Evolutionary conservation across 2,797 vertebrate species (phyloP), one percentile per base, ranked within the genome.

Genomic region (Gobio occitaniae): DNA sequence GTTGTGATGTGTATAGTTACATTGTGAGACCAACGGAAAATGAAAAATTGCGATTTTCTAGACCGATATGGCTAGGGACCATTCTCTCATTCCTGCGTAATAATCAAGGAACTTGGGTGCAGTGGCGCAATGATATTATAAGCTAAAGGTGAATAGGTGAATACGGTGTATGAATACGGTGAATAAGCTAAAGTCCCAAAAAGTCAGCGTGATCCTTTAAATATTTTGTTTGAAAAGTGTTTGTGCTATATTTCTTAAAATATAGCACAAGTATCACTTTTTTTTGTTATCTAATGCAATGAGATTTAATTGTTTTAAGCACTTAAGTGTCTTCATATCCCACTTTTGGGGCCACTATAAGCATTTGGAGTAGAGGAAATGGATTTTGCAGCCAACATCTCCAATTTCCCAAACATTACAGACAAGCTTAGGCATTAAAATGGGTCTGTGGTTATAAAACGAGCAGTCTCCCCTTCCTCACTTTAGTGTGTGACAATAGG

Each of bases 401-500:
- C 16, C 17, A 69, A 56, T 77, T 68, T 56, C 36, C 21, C 13
- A 83, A 83, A 66, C 2, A n/a, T 21, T 17, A 21, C 41, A 83
- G 41, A 75, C 29, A 47, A 50, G 8, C 11, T 4, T 6, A 52
- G 47, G 41, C 59, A 75, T 65, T 59, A 76, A 59, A 54, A 76
- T 66, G 32, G 21, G 3, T 25, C 9, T 75, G 21, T 16, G 44
- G 70, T 65, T 66, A 63, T 17, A 66, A 76, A 83, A 56, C 52
- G 6, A 11, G 21, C 32, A 0, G 21, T 44, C 21, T 74, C 19
- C 41, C 21, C 13, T 78, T 21, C 41, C 32, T 44, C 41, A 71
- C 29, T 74, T 79, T 32, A 78, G 13, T 29, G 66, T 50, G 44
- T 82, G 70, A 84, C 83, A 87, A 88, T 54, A 70, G 66, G 81